Evolutionary conservation across 2,797 vertebrate genomes (phyloP).

Genomic region (Fistularia tabacaria): DNA sequence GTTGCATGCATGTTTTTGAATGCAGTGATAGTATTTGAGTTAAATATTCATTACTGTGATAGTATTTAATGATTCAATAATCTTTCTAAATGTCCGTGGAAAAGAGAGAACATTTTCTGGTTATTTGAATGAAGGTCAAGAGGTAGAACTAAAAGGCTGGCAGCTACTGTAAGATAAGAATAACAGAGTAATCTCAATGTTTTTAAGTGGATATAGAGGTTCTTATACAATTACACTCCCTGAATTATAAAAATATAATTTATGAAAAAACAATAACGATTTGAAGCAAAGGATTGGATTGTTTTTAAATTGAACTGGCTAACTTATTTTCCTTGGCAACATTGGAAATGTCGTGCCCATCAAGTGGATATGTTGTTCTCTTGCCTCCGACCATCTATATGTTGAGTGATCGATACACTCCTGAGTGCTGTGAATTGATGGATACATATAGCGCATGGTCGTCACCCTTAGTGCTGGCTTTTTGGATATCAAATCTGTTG

Average conservation of each 20-base stretch:
- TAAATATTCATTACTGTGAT: constrained; percentile 29
- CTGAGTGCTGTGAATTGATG: constrained; percentile 37
- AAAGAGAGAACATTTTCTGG: too few species aligned
- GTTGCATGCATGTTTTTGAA: constrained; percentile 25
- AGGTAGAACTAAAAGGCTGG: too few species aligned
- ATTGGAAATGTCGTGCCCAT: not conserved
- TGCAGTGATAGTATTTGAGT: constrained; percentile 23
- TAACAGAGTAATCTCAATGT: not conserved
- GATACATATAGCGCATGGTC: constrained; percentile 19
- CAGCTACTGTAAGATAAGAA: not conserved
- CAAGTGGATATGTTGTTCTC: not conserved
- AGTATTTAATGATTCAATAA: constrained; percentile 6
- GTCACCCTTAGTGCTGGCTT: constrained; percentile 27
- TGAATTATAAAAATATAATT: too few species aligned
- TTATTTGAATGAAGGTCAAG: too few species aligned
- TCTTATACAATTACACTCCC: too few species aligned
- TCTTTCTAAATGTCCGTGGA: not conserved
- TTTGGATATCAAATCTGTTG: constrained; percentile 39
- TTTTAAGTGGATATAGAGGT: too few species aligned
- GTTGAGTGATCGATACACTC: constrained; percentile 21
- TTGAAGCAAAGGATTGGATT: too few species aligned
- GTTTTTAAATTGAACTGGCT: not conserved
- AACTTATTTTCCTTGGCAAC: not conserved
- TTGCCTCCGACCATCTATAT: not conserved
- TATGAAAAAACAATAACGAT: too few species aligned